phyloP scores from a whole-genome alignment of 2,113 vertebrate species.

The Cercopithecus mona region DNA sequence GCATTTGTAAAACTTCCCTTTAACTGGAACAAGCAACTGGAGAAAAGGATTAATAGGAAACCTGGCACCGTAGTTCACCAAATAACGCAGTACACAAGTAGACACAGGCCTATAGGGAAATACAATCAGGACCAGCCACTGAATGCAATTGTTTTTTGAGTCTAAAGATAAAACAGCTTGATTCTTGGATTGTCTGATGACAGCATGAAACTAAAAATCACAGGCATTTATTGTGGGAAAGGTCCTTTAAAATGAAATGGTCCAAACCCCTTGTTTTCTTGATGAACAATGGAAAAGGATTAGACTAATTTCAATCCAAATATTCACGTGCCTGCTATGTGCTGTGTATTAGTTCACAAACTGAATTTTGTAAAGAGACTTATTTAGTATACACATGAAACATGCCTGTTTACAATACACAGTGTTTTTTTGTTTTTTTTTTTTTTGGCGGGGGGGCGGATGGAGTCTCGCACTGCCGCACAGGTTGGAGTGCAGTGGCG shows the following conservation, averaged over 20 bases:
- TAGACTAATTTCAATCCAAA: constrained; percentile 16
- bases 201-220: constrained; percentile 25
- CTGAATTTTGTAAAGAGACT: not conserved
- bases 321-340: not conserved
- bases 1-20: not conserved
- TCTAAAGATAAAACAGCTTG: not conserved
- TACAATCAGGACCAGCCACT: not conserved
- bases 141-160: not conserved
- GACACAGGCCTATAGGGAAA: not conserved
- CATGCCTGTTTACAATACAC: not conserved
- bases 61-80: not conserved
- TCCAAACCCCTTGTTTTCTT: not conserved
- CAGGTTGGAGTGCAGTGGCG: too few relatives aligned
- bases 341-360: not conserved
- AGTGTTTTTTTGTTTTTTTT: too few relatives aligned
- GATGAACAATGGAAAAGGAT: not conserved
- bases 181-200: not conserved
- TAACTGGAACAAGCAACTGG: not conserved
- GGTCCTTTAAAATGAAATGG: not conserved
- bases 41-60: not conserved
- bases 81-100: not conserved
- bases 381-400: not conserved
- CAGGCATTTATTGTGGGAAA: not conserved
- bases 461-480: accelerated
- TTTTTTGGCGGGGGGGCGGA: too few relatives aligned